Evolutionary conservation across 1,140 invertebrate species (phyloP).

Genomic region (Penaeus chinensis): DNA sequence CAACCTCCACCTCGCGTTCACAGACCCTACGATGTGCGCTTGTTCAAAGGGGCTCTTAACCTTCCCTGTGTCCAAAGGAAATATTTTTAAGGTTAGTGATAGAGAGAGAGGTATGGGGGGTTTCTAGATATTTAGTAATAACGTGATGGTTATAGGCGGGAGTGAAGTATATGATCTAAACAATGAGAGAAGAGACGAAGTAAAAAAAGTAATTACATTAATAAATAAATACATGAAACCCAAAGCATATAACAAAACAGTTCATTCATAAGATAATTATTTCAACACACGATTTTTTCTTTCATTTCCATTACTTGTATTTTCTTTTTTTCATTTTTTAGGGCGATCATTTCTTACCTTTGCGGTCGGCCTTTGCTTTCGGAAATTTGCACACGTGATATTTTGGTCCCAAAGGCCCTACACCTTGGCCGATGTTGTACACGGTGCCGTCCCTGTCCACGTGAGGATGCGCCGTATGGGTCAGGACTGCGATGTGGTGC

Average conservation of each 20-base stretch:
- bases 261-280: too few relatives aligned
- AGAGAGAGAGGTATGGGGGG: too few relatives aligned
- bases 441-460: conserved; percentile 80
- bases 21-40: conserved; percentile 44
- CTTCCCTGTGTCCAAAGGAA: conserved; percentile 6
- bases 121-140: too few relatives aligned
- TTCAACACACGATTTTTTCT: too few relatives aligned
- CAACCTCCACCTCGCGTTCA: conserved; percentile 62
- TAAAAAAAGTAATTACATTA: neutral
- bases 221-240: too few relatives aligned
- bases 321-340: too few relatives aligned
- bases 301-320: neutral
- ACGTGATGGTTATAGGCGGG: too few relatives aligned
- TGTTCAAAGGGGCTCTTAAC: conserved; percentile 46
- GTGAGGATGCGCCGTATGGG: conserved; percentile 89
- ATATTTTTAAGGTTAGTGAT: neutral
- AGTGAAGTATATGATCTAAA: too few relatives aligned
- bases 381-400: conserved; percentile 82
- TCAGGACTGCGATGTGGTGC: conserved; percentile 79
- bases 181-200: too few relatives aligned
- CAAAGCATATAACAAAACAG: neutral
- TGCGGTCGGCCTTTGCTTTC: conserved; percentile 47
- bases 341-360: conserved; percentile 8
- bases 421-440: conserved; percentile 82
- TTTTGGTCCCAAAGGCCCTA: conserved; percentile 76